Conservation (phyloP, 1,140 invertebrate species). For the Grapholita molesta region DNA sequence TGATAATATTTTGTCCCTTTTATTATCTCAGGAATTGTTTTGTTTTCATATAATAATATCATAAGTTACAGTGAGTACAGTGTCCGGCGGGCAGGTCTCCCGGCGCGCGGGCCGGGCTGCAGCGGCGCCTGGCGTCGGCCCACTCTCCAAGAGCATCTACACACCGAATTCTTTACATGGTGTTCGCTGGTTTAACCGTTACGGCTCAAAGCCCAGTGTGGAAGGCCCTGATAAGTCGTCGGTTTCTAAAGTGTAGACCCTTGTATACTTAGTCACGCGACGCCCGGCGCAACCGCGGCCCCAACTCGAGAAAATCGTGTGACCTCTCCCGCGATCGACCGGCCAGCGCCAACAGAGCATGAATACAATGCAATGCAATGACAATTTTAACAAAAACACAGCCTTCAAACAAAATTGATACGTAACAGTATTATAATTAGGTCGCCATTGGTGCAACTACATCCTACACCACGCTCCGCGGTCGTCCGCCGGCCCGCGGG, state of each 20-base stretch:
- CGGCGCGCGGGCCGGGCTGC: too few species aligned
- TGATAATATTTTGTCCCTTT: slow-evolving; percentile 63
- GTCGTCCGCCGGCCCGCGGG: slow-evolving; percentile 17
- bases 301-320: not conserved
- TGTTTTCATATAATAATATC: slow-evolving; percentile 69
- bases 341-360: slow-evolving; percentile 28
- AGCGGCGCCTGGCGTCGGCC: too few species aligned
- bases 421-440: slow-evolving; percentile 26
- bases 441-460: slow-evolving; percentile 32
- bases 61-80: slow-evolving; percentile 66
- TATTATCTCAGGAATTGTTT: slow-evolving; percentile 70
- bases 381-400: slow-evolving; percentile 33
- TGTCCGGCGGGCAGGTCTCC: slow-evolving; percentile 53
- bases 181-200: too few species aligned
- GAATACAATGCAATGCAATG: slow-evolving; percentile 23
- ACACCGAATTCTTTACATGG: too few species aligned
- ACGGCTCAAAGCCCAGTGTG: too few species aligned
- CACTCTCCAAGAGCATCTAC: too few species aligned
- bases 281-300: not conserved
- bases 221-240: too few species aligned
- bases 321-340: slow-evolving; percentile 16
- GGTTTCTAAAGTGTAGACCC: too few species aligned
- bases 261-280: too few species aligned
- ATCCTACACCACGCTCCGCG: slow-evolving; percentile 25
- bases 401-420: slow-evolving; percentile 34